Conservation (phyloP, 2,888 invertebrate species). For the Thumatha senex region DNA sequence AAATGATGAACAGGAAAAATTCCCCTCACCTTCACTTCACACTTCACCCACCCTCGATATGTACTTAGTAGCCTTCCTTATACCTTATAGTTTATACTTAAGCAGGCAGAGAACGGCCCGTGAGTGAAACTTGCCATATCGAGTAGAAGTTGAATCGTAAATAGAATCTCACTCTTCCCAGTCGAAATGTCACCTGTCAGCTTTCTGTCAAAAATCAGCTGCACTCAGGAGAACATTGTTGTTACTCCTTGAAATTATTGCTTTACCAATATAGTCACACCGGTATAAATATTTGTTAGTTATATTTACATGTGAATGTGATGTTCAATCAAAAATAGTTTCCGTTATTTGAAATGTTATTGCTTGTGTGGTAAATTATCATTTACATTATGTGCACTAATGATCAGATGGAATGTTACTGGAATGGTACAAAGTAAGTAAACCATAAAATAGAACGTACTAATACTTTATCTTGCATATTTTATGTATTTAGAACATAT, state of each 20-base stretch:
- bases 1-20: no score
- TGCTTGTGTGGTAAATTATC: constrained; percentile 19
- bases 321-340: not conserved
- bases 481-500: constrained; percentile 12
- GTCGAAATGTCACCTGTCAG: not conserved
- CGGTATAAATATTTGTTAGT: constrained; percentile 23
- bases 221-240: constrained; percentile 14
- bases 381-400: constrained; percentile 34
- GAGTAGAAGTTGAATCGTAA: no score
- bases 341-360: constrained; percentile 24
- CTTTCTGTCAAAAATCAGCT: constrained; percentile 40
- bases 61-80: no score
- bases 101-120: no score
- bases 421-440: constrained; percentile 51
- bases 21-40: no score
- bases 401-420: constrained; percentile 65
- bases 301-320: constrained; percentile 11
- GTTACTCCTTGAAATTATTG: constrained; percentile 16
- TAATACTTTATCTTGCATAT: no score
- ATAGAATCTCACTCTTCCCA: no score
- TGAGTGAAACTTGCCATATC: no score
- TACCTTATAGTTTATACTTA: no score
- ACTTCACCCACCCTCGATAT: no score
- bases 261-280: constrained; percentile 23
- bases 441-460: constrained; percentile 23